These are phyloP conservation scores for Clarias magur DNA, from an alignment of 2,113 vertebrate genomes.

Conservation along the genomic window DNA sequence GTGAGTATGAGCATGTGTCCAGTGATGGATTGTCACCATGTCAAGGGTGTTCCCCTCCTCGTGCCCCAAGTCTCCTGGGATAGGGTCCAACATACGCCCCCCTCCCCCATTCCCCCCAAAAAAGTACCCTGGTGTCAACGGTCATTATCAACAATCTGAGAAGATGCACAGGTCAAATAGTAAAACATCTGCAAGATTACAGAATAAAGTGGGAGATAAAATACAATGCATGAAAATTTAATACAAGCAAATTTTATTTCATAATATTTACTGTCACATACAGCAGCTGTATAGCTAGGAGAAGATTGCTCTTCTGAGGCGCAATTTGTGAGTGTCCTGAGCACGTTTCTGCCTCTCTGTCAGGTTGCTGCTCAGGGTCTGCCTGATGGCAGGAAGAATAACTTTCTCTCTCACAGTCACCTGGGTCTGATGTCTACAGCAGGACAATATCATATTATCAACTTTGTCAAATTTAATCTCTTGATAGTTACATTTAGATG, in stretches of 20 bases:
- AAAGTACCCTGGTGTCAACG: too few relatives aligned
- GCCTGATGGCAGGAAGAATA: constrained; percentile 66
- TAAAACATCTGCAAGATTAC: background rate
- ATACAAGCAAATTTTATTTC: too few relatives aligned
- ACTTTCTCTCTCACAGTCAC: constrained; percentile 42
- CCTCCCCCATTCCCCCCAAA: too few relatives aligned
- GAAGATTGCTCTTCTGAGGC: constrained; percentile 50
- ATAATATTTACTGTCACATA: background rate
- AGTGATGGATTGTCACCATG: too few relatives aligned
- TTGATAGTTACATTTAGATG: background rate
- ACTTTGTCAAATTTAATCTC: background rate
- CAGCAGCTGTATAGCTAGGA: background rate
- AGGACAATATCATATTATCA: background rate
- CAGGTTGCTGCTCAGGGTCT: constrained; percentile 59
- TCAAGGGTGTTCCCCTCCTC: too few relatives aligned
- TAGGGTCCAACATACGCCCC: too few relatives aligned
- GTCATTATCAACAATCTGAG: background rate
- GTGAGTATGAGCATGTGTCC: too few relatives aligned
- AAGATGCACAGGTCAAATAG: background rate
- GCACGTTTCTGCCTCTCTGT: constrained; percentile 63
- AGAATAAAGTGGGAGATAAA: background rate
- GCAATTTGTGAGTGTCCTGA: constrained; percentile 61
- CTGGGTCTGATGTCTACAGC: constrained; percentile 29
- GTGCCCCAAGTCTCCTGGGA: too few relatives aligned
- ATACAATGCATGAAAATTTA: background rate